Base-by-base conservation (phyloP, 2,888 invertebrate genomes). In the Gari tellinella region DNA sequence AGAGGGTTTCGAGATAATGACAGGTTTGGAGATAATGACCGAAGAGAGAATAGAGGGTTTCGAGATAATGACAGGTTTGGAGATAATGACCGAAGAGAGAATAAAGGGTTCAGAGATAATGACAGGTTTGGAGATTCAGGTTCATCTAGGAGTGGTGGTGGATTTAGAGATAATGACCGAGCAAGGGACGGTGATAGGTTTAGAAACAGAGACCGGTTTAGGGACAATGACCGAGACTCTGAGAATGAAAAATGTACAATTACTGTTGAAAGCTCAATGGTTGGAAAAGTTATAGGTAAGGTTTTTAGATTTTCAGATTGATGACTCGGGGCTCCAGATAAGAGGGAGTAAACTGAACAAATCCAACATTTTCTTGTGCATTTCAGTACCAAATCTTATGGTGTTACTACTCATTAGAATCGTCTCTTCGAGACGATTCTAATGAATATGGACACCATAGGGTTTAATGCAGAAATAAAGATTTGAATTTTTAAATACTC, bases 261-360 rank as follows among this genome's bases (percentile, higher is more conserved):
- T 23, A 40, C 53, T 57, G 77, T 86, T 25, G 69, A 70, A 8
- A 66, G 72, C 17, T 73, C 65, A 21, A 51, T 60, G 56, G 84
- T 86, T 55, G 87, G 86, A 4, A 81, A 70, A 73, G 81, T 88
- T 15, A 88, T 88, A 56, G 86, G 86, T 86, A 61, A 72, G 48
- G 23, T 51, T 17, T 5, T 14, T 48, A 14, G 5, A 19, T 21
- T 21, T 48, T 3, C 19, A 14, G 7, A 8, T 46, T n/a, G 17
- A 14, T 14, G 46, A 19, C 17, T 8, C 21, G 7, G 21, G 23
- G 21, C 49, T 23, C 4, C 19, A 17, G 43, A 17, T 43, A 43
- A 43, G 14, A 14, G 19, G 4, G n/a, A 4, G 43, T n/a, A 19
- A n/a, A 4, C 5, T 17, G 19, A 43, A 19, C 14, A 43, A 43